phyloP scores from a whole-genome alignment of 2,888 invertebrate genomes.

The Terebella lapidaria region DNA sequence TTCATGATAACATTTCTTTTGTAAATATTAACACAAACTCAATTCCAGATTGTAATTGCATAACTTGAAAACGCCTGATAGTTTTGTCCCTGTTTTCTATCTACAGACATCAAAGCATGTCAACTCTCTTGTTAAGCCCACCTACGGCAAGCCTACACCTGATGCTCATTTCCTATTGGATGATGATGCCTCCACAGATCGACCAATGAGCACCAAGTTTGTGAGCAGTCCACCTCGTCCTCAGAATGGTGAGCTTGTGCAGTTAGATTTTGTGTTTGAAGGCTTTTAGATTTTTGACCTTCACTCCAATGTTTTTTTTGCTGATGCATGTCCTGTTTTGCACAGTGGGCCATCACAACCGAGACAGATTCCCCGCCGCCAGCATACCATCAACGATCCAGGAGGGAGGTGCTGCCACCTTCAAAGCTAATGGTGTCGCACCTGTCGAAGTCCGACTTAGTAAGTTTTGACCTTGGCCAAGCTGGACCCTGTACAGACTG shows the following conservation, averaged over 20 bases:
- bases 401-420: conserved; percentile 2
- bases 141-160: conserved; percentile 37
- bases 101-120: neutral
- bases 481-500: neutral
- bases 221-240: neutral
- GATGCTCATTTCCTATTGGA: conserved; percentile 44
- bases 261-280: too few relatives aligned
- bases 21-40: too few relatives aligned
- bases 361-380: conserved; percentile 4
- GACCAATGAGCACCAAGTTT: conserved; percentile 27
- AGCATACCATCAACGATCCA: conserved; percentile 7
- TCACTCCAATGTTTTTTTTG: neutral
- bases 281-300: too few relatives aligned
- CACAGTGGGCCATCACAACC: neutral
- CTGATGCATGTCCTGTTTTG: neutral
- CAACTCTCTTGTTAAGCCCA: neutral
- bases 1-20: too few relatives aligned
- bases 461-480: too few relatives aligned
- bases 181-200: conserved; percentile 36
- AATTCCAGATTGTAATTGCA: too few relatives aligned
- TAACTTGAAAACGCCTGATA: too few relatives aligned
- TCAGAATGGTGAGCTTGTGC: neutral
- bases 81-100: too few relatives aligned
- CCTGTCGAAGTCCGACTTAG: too few relatives aligned
- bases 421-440: too few relatives aligned